These are phyloP conservation scores for Lagenorhynchus albirostris DNA, from an alignment of 2,113 vertebrate species.

Conservation along the genomic window DNA sequence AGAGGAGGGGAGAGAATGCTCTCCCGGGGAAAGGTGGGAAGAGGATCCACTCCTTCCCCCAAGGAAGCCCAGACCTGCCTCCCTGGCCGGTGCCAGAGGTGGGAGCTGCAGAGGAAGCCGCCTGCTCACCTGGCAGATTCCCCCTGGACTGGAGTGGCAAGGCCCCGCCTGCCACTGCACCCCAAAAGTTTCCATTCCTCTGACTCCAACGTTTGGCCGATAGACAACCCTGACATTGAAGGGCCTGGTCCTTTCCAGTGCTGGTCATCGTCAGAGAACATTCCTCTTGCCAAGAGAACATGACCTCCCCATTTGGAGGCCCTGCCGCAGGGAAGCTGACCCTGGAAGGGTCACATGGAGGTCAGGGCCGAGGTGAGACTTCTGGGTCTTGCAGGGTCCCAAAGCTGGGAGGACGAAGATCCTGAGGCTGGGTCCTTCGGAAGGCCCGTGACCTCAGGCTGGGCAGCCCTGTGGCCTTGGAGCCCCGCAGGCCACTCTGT, in stretches of 20 bases:
- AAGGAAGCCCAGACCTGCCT: background rate
- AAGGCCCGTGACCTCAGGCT: fast-evolving
- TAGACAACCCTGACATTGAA: background rate
- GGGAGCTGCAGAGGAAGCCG: background rate
- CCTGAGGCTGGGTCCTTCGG: background rate
- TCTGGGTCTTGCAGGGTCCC: background rate
- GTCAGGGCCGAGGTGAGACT: background rate
- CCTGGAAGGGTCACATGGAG: background rate
- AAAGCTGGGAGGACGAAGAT: background rate
- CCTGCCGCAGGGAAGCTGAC: background rate
- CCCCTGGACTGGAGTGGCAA: background rate
- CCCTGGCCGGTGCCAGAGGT: background rate
- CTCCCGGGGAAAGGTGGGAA: background rate
- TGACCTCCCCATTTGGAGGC: background rate
- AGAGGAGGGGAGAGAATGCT: background rate
- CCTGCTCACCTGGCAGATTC: background rate
- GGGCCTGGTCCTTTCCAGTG: background rate
- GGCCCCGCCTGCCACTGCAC: background rate
- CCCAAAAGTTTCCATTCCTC: background rate
- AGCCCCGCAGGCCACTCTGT: background rate
- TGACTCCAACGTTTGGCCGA: background rate
- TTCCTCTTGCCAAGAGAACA: background rate
- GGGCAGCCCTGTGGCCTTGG: background rate
- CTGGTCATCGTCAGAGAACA: background rate
- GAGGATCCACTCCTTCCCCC: background rate